These are phyloP conservation scores for Zaprionus inermis DNA, from an alignment of 1,140 invertebrate species.

Conservation along the genomic window DNA sequence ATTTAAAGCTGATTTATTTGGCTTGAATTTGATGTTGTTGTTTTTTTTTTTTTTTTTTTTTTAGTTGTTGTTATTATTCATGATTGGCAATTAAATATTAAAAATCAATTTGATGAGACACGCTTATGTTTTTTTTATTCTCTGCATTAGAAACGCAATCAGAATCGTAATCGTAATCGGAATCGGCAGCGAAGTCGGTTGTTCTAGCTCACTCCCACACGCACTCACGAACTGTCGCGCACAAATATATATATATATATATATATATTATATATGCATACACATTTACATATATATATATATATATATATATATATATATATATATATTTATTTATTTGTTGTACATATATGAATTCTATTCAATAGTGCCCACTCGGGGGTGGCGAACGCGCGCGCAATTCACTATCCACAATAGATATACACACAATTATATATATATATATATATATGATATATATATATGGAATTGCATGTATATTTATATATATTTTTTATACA, in stretches of 20 bases:
- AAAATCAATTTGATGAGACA: conserved; percentile 35
- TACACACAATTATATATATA: conserved; percentile 61
- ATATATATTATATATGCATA: conserved; percentile 39
- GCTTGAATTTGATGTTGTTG: conserved; percentile 10
- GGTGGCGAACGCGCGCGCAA: conserved; percentile 75
- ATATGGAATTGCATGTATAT: conserved; percentile 60
- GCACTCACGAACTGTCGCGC: conserved; percentile 39
- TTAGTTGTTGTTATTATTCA: conserved; percentile 36
- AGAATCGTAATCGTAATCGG: neutral
- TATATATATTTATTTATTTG: conserved; percentile 61
- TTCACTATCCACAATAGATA: conserved; percentile 60
- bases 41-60: neutral
- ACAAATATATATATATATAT: conserved; percentile 50
- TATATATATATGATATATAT: conserved; percentile 70
- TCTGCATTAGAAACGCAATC: conserved; percentile 58
- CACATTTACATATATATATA: conserved; percentile 29
- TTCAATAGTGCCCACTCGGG: conserved; percentile 61
- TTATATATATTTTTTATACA: conserved; percentile 76
- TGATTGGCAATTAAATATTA: conserved; percentile 43
- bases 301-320: conserved; percentile 31
- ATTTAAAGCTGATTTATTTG: conserved; percentile 25
- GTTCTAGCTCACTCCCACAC: conserved; percentile 35
- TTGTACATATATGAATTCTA: conserved; percentile 72
- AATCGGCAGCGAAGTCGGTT: neutral
- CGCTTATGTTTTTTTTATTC: conserved; percentile 33